Conservation (phyloP, 2,113 vertebrate species). For the Mohoua ochrocephala region DNA sequence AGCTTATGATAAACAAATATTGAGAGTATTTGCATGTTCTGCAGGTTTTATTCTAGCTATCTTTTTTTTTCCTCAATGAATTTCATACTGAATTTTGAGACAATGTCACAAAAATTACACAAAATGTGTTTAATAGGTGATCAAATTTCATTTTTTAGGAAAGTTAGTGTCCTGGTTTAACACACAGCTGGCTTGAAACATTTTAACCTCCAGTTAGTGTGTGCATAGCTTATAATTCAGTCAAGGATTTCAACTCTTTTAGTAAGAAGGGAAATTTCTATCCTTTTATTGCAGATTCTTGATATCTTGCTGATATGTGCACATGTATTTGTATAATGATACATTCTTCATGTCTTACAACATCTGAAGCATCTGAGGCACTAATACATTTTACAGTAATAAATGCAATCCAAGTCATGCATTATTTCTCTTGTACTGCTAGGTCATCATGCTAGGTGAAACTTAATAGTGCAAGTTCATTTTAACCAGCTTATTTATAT, state of each 20-base stretch:
- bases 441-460: not conserved
- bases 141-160: not conserved
- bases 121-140: not conserved
- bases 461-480: not conserved
- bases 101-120: not conserved
- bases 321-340: not conserved
- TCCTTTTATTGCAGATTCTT: not conserved
- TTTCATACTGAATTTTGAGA: not conserved
- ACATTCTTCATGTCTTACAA: not conserved
- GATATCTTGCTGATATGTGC: not conserved
- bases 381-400: not conserved
- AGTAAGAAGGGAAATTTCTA: not conserved
- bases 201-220: not conserved
- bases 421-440: not conserved
- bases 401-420: not conserved
- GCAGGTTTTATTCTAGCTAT: not conserved
- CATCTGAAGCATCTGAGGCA: not conserved
- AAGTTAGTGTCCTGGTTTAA: not conserved
- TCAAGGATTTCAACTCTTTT: not conserved
- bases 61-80: rapidly evolving
- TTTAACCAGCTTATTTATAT: not conserved
- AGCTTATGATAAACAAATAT: not conserved
- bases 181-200: not conserved
- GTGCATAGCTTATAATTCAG: not conserved
- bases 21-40: not conserved